Conservation (phyloP, 2,797 vertebrate genomes). For the Enteromius paludinosus region DNA sequence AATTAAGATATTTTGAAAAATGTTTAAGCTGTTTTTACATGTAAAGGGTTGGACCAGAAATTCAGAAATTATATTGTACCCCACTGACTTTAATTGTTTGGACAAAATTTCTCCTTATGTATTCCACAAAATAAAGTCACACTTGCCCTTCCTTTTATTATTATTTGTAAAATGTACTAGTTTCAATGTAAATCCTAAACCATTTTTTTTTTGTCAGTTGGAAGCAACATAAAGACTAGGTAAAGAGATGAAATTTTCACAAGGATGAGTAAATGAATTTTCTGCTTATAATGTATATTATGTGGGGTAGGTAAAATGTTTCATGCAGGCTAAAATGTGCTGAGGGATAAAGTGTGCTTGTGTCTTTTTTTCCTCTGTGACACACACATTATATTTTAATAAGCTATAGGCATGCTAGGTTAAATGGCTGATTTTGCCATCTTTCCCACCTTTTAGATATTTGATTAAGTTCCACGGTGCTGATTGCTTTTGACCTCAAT, state of each 20-base stretch:
- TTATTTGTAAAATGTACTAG: not conserved
- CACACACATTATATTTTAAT: slow-evolving; percentile 51
- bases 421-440: slow-evolving; percentile 70
- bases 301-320: not conserved
- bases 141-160: not conserved
- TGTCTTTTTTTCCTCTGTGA: slow-evolving; percentile 37
- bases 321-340: not conserved
- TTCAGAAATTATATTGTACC: not conserved
- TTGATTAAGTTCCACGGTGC: slow-evolving; percentile 65
- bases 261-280: not conserved
- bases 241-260: not conserved
- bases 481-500: slow-evolving; percentile 76
- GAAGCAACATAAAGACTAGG: not conserved
- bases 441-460: slow-evolving; percentile 72
- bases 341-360: not conserved
- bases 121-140: not conserved
- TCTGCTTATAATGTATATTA: not conserved
- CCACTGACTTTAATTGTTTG: not conserved
- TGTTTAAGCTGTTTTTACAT: not conserved
- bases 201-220: not conserved
- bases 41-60: not conserved
- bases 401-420: slow-evolving; percentile 66
- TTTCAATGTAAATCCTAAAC: not conserved
- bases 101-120: not conserved
- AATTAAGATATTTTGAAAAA: not conserved